phyloP scores from a whole-genome alignment of 2,888 invertebrate genomes.

The Stegophylla sp. region DNA sequence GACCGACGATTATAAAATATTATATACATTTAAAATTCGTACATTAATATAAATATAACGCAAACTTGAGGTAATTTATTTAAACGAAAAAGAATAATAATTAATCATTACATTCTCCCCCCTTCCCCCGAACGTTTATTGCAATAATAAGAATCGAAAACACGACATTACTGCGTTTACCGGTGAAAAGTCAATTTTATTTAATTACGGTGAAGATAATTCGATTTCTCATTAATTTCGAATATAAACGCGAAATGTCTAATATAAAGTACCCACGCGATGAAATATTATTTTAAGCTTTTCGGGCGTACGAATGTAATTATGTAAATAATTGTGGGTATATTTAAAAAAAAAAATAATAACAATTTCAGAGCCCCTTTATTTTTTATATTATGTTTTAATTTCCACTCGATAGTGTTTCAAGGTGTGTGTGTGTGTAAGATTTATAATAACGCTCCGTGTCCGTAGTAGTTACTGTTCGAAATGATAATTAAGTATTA shows the following conservation, averaged over 20 bases:
- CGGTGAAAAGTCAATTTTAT: not conserved
- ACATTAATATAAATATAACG: too few species aligned
- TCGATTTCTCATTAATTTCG: not conserved
- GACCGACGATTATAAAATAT: too few species aligned
- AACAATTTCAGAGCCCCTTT: not conserved
- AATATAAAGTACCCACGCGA: not conserved
- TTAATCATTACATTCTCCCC: too few species aligned
- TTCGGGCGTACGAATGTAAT: not conserved
- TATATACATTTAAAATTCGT: too few species aligned
- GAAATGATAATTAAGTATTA: constrained; percentile 38
- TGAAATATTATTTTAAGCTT: not conserved
- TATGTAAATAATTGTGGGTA: not conserved
- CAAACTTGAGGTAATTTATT: too few species aligned
- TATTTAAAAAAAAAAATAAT: not conserved
- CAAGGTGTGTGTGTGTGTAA: not conserved
- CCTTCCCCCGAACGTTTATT: too few species aligned
- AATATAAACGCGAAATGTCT: not conserved
- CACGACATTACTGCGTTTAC: not conserved
- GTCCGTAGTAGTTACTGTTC: not conserved
- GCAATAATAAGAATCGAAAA: too few species aligned
- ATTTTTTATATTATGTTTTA: constrained; percentile 5
- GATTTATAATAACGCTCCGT: constrained; percentile 17
- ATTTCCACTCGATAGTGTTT: not conserved
- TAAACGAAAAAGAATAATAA: too few species aligned
- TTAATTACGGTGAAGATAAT: not conserved